phyloP scores from a whole-genome alignment of 2,888 invertebrate species.

The Zhuqinia jingwanae region DNA sequence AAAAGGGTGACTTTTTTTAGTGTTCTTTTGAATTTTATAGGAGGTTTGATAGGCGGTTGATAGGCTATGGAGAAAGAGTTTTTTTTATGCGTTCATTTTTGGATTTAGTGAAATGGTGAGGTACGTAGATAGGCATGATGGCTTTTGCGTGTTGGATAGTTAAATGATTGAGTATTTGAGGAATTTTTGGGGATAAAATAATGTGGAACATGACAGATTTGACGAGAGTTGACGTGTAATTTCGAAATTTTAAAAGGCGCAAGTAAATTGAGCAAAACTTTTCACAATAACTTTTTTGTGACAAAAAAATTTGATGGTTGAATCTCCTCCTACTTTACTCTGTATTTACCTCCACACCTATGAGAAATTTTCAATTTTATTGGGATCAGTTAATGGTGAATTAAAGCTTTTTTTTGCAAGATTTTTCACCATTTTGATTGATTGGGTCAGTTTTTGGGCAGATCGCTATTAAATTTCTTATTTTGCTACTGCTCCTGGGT shows the following conservation, averaged over 20 bases:
- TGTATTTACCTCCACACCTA: background rate
- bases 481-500: background rate
- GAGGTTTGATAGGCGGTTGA: background rate
- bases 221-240: too few species aligned
- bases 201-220: slow-evolving; percentile 41
- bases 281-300: too few species aligned
- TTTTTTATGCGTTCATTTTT: slow-evolving; percentile 4
- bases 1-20: background rate
- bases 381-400: too few species aligned
- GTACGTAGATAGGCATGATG: too few species aligned
- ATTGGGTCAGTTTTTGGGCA: slow-evolving; percentile 32
- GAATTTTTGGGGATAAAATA: background rate
- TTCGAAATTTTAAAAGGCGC: too few species aligned
- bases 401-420: background rate
- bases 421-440: slow-evolving; percentile 13
- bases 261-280: too few species aligned
- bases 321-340: background rate
- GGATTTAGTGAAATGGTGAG: background rate
- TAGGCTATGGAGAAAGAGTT: background rate
- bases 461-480: background rate
- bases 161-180: background rate
- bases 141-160: too few species aligned
- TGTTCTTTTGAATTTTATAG: too few species aligned
- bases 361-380: background rate
- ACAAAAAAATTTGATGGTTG: too few species aligned